phyloP scores from a whole-genome alignment of 2,888 invertebrate genomes.

The Tortricodes alternella region DNA sequence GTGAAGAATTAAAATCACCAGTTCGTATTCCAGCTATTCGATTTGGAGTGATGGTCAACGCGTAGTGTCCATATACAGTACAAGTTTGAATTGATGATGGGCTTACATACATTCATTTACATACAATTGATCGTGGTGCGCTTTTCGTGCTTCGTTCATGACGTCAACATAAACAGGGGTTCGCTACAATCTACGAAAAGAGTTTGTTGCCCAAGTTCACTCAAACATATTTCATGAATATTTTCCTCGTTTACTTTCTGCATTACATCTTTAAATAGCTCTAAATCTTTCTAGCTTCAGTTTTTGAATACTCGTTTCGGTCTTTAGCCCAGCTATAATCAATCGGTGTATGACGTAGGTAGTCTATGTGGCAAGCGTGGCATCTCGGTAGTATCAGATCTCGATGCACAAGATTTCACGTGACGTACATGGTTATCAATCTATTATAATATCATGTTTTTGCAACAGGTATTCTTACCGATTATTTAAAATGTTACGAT shows the following conservation, averaged over 20 bases:
- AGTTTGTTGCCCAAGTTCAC: conserved; percentile 13
- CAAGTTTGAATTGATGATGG: conserved; percentile 5
- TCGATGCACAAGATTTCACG: neutral
- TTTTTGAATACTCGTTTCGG: no score
- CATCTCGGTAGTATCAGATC: neutral
- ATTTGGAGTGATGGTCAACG: conserved; percentile 9
- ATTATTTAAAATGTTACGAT: no score
- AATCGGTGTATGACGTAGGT: neutral
- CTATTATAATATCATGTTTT: neutral
- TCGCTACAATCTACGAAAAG: conserved; percentile 20
- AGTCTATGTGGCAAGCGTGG: neutral
- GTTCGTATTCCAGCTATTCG: neutral
- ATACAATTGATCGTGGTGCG: conserved; percentile 24
- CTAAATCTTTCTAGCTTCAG: no score
- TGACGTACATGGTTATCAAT: neutral
- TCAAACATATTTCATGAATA: neutral
- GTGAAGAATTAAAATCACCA: neutral
- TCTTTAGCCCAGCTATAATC: no score
- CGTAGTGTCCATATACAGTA: conserved; percentile 10
- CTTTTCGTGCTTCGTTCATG: conserved; percentile 11
- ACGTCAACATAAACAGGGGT: conserved; percentile 26
- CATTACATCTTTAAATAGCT: no score
- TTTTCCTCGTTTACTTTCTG: neutral
- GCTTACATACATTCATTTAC: conserved; percentile 25
- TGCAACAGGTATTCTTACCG: neutral